Percentiles rank a stretch among this genome's conserved stretches.
These are phyloP conservation scores for Gymnopithys bicolor DNA, from an alignment of 2,797 vertebrate species.

Conservation along the genomic window DNA sequence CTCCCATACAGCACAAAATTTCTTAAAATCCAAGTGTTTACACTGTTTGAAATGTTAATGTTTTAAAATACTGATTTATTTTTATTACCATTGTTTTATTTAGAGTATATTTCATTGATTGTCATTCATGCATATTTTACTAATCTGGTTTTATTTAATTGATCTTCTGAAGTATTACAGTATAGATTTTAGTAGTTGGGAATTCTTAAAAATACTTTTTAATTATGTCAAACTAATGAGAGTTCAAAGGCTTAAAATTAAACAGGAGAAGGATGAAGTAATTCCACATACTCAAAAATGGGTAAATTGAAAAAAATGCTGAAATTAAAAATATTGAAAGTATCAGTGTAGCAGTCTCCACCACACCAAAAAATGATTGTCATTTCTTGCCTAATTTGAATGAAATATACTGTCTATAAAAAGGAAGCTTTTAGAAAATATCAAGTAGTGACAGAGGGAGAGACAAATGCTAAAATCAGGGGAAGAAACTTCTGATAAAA, in stretches of 20 bases:
- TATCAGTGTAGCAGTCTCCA: neutral
- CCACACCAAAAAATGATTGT: neutral
- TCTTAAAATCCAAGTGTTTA: neutral
- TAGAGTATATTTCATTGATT: neutral
- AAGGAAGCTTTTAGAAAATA: neutral
- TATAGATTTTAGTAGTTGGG: neutral
- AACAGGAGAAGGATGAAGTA: neutral
- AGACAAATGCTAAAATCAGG: neutral
- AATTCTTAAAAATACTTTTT: neutral
- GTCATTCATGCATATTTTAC: neutral
- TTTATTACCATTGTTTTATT: neutral
- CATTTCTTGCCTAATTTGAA: neutral
- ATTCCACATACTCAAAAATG: neutral
- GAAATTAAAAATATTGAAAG: neutral
- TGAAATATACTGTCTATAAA: neutral
- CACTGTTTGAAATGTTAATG: neutral
- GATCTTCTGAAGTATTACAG: neutral
- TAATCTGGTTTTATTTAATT: neutral
- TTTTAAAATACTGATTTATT: neutral
- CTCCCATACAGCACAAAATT: neutral
- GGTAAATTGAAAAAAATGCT: neutral
- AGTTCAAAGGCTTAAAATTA: neutral
- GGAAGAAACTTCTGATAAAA: neutral
- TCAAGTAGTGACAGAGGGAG: neutral
- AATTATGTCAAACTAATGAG: neutral